Base-by-base conservation (phyloP, 2,797 vertebrate genomes). In the Potorous gilbertii region DNA sequence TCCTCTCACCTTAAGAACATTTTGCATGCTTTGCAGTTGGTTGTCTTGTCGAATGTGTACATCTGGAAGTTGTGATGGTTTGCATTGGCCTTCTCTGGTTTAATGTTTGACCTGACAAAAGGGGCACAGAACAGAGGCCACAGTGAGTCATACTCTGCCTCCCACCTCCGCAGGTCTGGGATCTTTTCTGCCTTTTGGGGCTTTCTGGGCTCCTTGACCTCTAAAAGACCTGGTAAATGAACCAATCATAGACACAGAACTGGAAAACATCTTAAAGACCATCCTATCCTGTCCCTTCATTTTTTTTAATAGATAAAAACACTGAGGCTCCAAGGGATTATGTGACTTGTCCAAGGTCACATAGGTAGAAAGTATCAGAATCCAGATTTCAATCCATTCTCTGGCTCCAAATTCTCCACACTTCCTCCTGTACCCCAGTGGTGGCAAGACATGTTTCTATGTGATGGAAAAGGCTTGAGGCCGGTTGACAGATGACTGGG, bases 21-120 rank as follows among this genome's bases (percentile, higher is more conserved):
- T 98, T 99, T 99, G 98, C 99, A 99, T 93, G 99, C 99, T 97
- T 99, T 99, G 98, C 99, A 99, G 98, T 99, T 99, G 98, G 99
- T 99, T 34, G 99, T 99, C 98, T 99, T 99, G 57, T 99, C 99
- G 52, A 99, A 99, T 0, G 99, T 99, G 98, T 99, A 99, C 99
- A 99, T 99, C 99, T 99, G 99, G 98, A 99, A 99, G 98, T 98
- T 99, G 98, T 99, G 99, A 98, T 99, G 99, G 97, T 99, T 99
- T 90, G 99, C 99, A 0, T 98, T 99, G 98, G 99, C 99, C 98
- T 99, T 99, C 97, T 99, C 99, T 0, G 99, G 99, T 97, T 99
- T 99, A 98, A 99, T 99, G 98, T 99, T 99, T 90, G 99, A 99
- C 99, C 99, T 99, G 94, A 27, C 0, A 0, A 50, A 62, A 90